phyloP scores from a whole-genome alignment of 2,888 invertebrate species.

The Agriopis leucophaearia region DNA sequence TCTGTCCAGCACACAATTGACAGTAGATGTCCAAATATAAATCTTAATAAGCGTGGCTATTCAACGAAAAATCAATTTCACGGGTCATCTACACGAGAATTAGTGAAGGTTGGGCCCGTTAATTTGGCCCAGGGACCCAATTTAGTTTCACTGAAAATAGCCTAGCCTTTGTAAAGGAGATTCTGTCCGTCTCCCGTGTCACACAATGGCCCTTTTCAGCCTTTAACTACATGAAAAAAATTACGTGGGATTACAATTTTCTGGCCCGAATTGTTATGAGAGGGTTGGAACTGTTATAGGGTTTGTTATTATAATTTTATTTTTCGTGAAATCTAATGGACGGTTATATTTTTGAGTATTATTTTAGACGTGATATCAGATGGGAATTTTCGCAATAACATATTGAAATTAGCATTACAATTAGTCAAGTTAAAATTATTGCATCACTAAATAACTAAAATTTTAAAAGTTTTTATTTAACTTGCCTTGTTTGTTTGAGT shows the following conservation, averaged over 20 bases:
- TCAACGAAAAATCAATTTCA: constrained; percentile 60
- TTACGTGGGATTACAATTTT: constrained; percentile 38
- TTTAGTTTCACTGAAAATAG: constrained; percentile 50
- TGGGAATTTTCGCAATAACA: neutral
- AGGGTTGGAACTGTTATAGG: constrained; percentile 25
- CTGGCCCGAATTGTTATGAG: constrained; percentile 36
- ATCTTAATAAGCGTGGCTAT: constrained; percentile 42
- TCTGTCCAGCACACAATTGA: constrained; percentile 4
- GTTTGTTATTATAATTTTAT: constrained; percentile 27
- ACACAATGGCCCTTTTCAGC: constrained; percentile 36
- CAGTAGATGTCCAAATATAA: constrained; percentile 32
- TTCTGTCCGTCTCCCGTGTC: constrained; percentile 35
- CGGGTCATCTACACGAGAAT: constrained; percentile 57
- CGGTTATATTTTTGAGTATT: constrained; percentile 1
- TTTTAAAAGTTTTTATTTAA: no score
- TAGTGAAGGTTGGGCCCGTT: constrained; percentile 49
- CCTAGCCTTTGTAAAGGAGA: constrained; percentile 32
- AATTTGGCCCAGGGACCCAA: constrained; percentile 50
- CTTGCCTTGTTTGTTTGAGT: no score
- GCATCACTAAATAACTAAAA: no score
- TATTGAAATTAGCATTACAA: no score
- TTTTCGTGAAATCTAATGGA: constrained; percentile 16
- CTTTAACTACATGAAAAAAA: constrained; percentile 42
- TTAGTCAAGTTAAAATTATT: no score
- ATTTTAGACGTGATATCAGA: neutral